These are phyloP conservation scores for Orcinus orca DNA, from an alignment of 2,113 vertebrate species.

Conservation along the genomic window DNA sequence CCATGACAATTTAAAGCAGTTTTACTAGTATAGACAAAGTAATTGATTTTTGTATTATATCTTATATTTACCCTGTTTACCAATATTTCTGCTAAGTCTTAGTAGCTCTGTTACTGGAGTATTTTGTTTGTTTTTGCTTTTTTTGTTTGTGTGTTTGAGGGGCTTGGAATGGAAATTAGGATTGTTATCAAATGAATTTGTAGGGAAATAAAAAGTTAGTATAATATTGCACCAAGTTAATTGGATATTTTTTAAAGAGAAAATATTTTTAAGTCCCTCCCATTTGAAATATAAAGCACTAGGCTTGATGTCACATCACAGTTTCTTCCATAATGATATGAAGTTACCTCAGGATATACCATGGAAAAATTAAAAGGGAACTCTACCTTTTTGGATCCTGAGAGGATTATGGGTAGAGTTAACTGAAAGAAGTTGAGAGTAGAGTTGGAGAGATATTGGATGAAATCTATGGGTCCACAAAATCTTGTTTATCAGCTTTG, in stretches of 20 bases:
- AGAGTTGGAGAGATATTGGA: not conserved
- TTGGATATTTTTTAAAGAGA: not conserved
- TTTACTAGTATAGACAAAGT: not conserved
- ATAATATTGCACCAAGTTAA: not conserved
- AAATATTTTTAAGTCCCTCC: not conserved
- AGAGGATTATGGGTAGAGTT: not conserved
- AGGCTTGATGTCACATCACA: not conserved
- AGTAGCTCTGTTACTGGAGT: not conserved
- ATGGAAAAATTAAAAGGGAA: not conserved
- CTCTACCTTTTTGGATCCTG: not conserved
- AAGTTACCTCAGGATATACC: not conserved
- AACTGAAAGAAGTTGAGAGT: not conserved
- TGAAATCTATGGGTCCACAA: not conserved
- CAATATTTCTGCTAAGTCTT: not conserved
- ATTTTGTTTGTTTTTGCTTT: not conserved
- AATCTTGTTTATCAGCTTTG: not conserved
- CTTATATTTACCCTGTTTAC: not conserved
- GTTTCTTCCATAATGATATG: not conserved
- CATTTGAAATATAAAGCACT: not conserved
- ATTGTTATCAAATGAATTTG: not conserved
- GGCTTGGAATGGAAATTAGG: not conserved
- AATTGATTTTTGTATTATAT: not conserved
- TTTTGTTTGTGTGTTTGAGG: not conserved
- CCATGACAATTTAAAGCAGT: not conserved
- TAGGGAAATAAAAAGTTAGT: not conserved